Percentiles rank a stretch among this genome's conserved stretches.
phyloP scores from a whole-genome alignment of 1,140 invertebrate species.

The Drosophila repletoides region DNA sequence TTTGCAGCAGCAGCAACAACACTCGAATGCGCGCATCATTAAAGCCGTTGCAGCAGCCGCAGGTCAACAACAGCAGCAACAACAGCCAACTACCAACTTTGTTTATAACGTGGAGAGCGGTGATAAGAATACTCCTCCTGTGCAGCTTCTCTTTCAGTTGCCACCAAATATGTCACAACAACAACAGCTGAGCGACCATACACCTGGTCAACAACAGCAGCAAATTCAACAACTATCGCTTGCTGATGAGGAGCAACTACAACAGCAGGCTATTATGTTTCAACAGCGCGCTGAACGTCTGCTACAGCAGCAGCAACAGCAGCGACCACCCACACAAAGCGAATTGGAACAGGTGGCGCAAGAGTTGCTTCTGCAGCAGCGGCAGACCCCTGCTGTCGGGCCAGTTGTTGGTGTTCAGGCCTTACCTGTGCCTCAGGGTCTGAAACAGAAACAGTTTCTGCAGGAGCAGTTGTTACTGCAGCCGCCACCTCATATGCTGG shows the following conservation, averaged over 20 bases:
- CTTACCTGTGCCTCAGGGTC: constrained; percentile 68
- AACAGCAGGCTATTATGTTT: constrained; percentile 57
- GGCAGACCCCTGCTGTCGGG: constrained; percentile 49
- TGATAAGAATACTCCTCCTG: constrained; percentile 74
- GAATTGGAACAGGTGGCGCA: constrained; percentile 79
- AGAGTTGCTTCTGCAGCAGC: constrained; percentile 74
- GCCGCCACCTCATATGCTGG: constrained; percentile 61
- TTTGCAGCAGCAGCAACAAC: constrained; percentile 82
- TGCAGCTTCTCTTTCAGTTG: constrained; percentile 78
- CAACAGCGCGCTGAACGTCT: constrained; percentile 78
- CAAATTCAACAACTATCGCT: constrained; percentile 78
- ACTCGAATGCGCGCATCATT: constrained; percentile 71
- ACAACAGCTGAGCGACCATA: constrained; percentile 77
- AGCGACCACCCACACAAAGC: constrained; percentile 75
- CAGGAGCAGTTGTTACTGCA: constrained; percentile 82
- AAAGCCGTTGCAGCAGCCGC: constrained; percentile 82
- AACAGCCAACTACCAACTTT: constrained; percentile 71
- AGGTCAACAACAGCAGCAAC: constrained; percentile 63
- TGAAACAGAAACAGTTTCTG: constrained; percentile 73
- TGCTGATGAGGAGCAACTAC: constrained; percentile 15
- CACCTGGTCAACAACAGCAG: constrained; percentile 40
- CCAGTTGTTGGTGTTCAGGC: constrained; percentile 66
- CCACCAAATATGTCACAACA: constrained; percentile 63
- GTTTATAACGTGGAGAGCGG: constrained; percentile 77
- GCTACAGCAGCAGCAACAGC: constrained; percentile 61